Base-by-base conservation (phyloP, 2,113 vertebrate species). In the Epinephelus moara region DNA sequence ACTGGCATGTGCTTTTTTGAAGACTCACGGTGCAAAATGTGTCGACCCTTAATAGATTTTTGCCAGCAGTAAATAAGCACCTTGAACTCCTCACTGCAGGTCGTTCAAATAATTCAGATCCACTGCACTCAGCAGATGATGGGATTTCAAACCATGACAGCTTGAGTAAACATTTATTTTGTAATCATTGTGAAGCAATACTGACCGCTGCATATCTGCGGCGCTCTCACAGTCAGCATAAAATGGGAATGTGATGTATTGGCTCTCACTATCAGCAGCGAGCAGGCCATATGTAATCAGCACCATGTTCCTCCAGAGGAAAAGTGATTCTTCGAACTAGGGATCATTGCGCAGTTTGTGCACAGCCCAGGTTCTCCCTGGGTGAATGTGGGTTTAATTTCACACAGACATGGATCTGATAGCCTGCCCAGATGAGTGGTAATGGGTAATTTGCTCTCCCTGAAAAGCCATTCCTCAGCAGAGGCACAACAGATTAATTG, bases 121-220 rank as follows among this genome's bases (percentile, higher is more conserved):
- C 70, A 4, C 71, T 74, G 80, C 67, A 57, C 67, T 78, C 70
- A 82, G 81, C 85, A 79, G 69, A 88, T 68, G 75, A 60, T 77
- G 78, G 83, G 81, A 91, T 88, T 91, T 92, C 49, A 78, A 78
- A 84, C 78, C 85, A 45, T 63, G 79, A 75, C 81, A 52, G 84
- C 82, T 74, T 63, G 63, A 70, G 86, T 75, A 80, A 82, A 82
- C 75, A 80, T 79, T 86, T 86, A 81, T 86, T 91, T 82, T 84
- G 55, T 67, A 56, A 73, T 72, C 68, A 79, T 81, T 87, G 80
- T 88, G 72, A n/a, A 68, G 85, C 60, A 64, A 2, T 23, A 55
- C 72, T n/a, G 37, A 40, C 56, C 55, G 49, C 37, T 27, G 47
- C n/a, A 25, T 68, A 52, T 64, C 55, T 52, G 45, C 13, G 1